Conservation (phyloP, 2,797 vertebrate species). For the Todus mexicanus region DNA sequence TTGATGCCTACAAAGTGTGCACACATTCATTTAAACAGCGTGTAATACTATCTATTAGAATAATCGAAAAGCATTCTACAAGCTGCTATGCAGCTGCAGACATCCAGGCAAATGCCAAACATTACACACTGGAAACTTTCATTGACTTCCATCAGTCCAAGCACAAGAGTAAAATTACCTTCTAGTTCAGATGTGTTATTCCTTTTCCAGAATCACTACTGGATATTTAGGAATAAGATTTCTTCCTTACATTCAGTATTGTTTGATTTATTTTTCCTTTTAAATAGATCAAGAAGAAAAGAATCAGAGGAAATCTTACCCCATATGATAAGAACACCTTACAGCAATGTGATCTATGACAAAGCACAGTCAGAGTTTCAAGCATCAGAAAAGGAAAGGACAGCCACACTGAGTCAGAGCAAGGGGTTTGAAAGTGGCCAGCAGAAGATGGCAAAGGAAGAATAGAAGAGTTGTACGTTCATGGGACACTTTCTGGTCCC, state of each 20-base stretch:
- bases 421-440: neutral
- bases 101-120: neutral
- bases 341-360: neutral
- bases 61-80: neutral
- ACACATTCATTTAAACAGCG: neutral
- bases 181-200: neutral
- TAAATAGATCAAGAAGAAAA: neutral
- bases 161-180: neutral
- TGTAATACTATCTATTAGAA: neutral
- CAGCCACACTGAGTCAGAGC: neutral
- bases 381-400: neutral
- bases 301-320: neutral
- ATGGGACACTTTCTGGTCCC: neutral
- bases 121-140: neutral
- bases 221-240: neutral
- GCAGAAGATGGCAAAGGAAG: neutral
- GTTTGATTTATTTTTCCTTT: neutral
- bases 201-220: neutral
- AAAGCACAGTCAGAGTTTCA: neutral
- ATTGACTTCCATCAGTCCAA: neutral
- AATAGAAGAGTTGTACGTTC: neutral
- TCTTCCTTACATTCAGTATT: neutral
- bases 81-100: neutral
- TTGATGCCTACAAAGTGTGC: neutral
- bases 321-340: neutral